Percentiles rank a stretch among this genome's conserved stretches.
These are phyloP conservation scores for Colinus virginianus DNA, from an alignment of 2,113 vertebrate species.

Conservation along the genomic window DNA sequence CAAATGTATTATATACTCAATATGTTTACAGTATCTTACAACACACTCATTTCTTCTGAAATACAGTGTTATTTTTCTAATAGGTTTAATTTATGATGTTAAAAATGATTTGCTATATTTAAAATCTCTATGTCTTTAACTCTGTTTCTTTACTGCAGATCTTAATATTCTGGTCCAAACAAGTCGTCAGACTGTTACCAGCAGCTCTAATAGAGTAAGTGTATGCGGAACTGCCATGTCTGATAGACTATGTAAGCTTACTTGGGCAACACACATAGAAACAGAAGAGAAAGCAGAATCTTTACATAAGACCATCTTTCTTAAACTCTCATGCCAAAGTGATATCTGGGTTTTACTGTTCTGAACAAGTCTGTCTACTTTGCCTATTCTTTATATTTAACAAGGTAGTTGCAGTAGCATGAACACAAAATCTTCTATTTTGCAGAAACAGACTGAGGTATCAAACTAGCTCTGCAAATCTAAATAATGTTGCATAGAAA, in stretches of 20 bases:
- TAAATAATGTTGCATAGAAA: background rate
- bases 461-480: background rate
- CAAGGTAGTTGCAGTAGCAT: background rate
- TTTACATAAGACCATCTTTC: background rate
- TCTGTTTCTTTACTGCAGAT: background rate
- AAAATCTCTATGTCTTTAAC: background rate
- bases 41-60: background rate
- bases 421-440: background rate
- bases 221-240: background rate
- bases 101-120: background rate
- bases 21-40: background rate
- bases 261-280: background rate
- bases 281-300: background rate
- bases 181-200: background rate
- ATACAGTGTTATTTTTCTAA: background rate
- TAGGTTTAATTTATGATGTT: background rate
- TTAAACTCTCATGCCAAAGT: background rate
- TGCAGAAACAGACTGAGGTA: background rate
- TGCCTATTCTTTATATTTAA: background rate
- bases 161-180: background rate
- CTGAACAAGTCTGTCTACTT: background rate
- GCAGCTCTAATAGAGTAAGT: background rate
- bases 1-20: background rate
- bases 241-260: background rate
- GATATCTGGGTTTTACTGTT: background rate